Conservation (phyloP, 2,888 invertebrate genomes). For the Cheilosia grossa region DNA sequence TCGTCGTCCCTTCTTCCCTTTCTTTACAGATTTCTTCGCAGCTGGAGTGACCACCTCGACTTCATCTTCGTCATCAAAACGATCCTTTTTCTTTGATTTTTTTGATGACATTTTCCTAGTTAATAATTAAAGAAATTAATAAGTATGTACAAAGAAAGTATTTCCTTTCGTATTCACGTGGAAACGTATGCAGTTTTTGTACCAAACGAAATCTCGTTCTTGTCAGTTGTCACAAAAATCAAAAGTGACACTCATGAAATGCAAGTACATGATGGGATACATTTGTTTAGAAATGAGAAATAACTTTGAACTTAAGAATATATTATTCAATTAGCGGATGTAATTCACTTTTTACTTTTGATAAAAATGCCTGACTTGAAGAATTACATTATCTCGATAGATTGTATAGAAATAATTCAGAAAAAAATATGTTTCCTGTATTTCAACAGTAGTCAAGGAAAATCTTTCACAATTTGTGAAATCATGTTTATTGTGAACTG, state of each 20-base stretch:
- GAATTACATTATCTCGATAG: background rate
- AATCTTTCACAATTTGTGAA: background rate
- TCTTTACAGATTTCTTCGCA: conserved; percentile 76
- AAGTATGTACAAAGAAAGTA: background rate
- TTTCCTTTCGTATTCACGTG: conserved; percentile 40
- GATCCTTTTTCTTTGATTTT: conserved; percentile 80
- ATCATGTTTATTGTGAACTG: conserved; percentile 2
- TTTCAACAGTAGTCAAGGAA: background rate
- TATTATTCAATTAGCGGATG: no score
- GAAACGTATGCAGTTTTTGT: conserved; percentile 67
- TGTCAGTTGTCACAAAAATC: background rate
- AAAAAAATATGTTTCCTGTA: background rate
- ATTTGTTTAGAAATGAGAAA: no score
- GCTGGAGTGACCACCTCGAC: conserved; percentile 66
- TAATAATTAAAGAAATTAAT: conserved; percentile 1
- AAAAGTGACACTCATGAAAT: background rate
- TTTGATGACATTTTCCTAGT: conserved; percentile 76
- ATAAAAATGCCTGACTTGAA: no score
- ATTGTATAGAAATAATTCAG: background rate
- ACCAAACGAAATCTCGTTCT: background rate
- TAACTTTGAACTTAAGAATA: no score
- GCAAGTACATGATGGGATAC: background rate
- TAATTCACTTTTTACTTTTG: no score
- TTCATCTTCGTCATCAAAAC: conserved; percentile 79
- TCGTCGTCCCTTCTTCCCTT: conserved; percentile 81